Evolutionary conservation across 2,797 vertebrate genomes (phyloP), one percentile per base, ranked within the genome.

Genomic region (Todus mexicanus): DNA sequence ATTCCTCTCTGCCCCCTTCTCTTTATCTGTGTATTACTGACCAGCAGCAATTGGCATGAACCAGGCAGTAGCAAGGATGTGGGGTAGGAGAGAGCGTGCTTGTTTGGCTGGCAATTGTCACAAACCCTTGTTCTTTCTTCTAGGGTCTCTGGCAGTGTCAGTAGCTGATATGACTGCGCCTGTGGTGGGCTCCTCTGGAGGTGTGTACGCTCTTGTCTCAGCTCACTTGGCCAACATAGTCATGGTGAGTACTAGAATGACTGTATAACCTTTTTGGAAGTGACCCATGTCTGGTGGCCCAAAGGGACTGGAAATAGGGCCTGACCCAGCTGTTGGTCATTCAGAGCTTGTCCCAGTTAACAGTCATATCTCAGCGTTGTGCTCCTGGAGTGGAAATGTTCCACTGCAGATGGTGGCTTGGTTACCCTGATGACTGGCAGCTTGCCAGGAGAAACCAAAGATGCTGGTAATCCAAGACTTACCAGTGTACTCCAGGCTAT

Each of bases 161-260:
- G 98, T 99, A 97, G 98, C 99, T 21, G 99, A 99, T 92, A 99
- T 99, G 99, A 99, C 98, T 0, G 99, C 99, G 0, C 99, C 99
- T 0, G 98, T 99, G 65, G 99, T 99, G 42, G 99, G 99, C 33
- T 99, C 99, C 40, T 99, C 99, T 16, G 99, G 99, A 87, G 99
- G 99, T 7, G 99, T 99, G n/a, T 99, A 99, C 12, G 99, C 99
- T 5, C 98, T 99, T n/a, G 98, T 99, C 92, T 99, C 99, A 9
- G 99, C 99, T 81, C 99, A 99, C 96, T 97, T 99, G 93, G 99
- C 99, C 95, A 99, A 99, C 83, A 98, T 99, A 38, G 99, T 99
- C 72, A 99, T 99, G 99, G 99, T 99, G 98, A 98, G 97, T 97
- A 89, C 35, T 73, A 45, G 60, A 77, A 48, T 25, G 45, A 53